Percentiles rank a stretch among this genome's conserved stretches.
Conservation (phyloP, 1,140 invertebrate genomes). For the Theocolax elegans region DNA sequence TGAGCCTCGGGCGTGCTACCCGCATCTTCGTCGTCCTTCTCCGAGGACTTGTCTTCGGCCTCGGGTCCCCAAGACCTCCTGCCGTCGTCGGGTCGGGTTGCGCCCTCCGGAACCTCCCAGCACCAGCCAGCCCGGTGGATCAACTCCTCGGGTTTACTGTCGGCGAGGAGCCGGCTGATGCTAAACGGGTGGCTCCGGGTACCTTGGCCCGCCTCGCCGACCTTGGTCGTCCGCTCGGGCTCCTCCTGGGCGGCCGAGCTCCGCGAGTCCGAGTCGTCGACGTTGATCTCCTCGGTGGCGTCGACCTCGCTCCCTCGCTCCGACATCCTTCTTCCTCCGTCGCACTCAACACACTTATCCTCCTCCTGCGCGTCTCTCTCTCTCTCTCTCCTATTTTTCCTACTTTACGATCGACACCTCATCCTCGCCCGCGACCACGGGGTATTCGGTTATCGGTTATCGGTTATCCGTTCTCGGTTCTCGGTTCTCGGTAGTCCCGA, state of each 20-base stretch:
- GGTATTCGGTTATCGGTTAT: no score
- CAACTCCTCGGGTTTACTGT: slow-evolving; percentile 55
- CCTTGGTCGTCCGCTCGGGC: slow-evolving; percentile 10
- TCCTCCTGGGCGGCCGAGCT: slow-evolving; percentile 56
- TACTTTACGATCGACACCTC: background rate
- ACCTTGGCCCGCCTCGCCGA: no score
- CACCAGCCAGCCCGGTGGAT: slow-evolving; percentile 52
- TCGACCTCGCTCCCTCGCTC: slow-evolving; percentile 62
- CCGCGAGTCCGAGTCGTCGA: slow-evolving; percentile 62
- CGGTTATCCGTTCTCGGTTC: no score
- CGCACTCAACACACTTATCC: background rate
- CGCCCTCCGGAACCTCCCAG: slow-evolving; percentile 51
- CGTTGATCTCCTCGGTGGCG: slow-evolving; percentile 64
- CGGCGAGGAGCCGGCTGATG: slow-evolving; percentile 67
- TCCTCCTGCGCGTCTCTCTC: background rate
- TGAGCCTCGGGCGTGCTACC: slow-evolving; percentile 58
- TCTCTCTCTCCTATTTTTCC: no score
- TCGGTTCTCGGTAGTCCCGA: background rate
- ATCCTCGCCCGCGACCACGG: slow-evolving; percentile 7
- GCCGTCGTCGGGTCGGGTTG: slow-evolving; percentile 54
- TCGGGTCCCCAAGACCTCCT: slow-evolving; percentile 54
- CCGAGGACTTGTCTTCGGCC: slow-evolving; percentile 58
- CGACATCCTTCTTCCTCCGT: slow-evolving; percentile 51
- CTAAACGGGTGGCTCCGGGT: slow-evolving; percentile 66
- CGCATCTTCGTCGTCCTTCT: slow-evolving; percentile 62